A percentile compares a stretch with the other conserved stretches of the same genome.
Evolutionary conservation across 2,888 invertebrate species (phyloP).

Genomic region (Polylopha cassiicola): DNA sequence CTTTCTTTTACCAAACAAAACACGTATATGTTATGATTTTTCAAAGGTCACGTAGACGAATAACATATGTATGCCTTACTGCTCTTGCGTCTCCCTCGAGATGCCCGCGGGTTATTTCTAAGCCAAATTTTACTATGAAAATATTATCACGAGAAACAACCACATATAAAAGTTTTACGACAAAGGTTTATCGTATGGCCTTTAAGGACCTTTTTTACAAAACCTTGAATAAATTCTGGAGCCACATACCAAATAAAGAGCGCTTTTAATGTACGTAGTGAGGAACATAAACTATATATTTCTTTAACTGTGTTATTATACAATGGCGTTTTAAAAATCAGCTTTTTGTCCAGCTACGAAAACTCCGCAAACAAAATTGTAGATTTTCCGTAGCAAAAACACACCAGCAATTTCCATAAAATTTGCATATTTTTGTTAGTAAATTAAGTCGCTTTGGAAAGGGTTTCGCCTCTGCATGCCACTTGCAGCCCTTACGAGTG

Average conservation of each 20-base stretch:
- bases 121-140: conserved; percentile 53
- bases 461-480: conserved; percentile 17
- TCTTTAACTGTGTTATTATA: too few species aligned
- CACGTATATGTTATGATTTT: conserved; percentile 17
- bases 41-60: conserved; percentile 47
- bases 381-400: conserved; percentile 22
- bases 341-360: conserved; percentile 3
- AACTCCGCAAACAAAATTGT: conserved; percentile 17
- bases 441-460: conserved; percentile 20
- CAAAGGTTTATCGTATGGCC: conserved; percentile 21
- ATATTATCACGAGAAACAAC: conserved; percentile 37
- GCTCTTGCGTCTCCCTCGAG: conserved; percentile 47
- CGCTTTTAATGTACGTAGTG: not conserved
- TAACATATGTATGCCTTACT: conserved; percentile 40
- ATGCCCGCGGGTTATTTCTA: conserved; percentile 34
- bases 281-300: too few species aligned
- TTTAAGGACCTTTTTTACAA: conserved; percentile 5
- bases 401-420: conserved; percentile 19
- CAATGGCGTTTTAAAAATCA: too few species aligned
- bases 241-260: too few species aligned
- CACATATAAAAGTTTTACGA: conserved; percentile 22
- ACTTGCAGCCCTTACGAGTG: conserved; percentile 16
- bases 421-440: conserved; percentile 23
- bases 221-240: too few species aligned
- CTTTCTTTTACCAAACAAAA: conserved; percentile 12